Percentiles rank a stretch among this genome's conserved stretches.
These are phyloP conservation scores for Microtus ochrogaster DNA, from an alignment of 2,113 vertebrate species.

Conservation along the genomic window DNA sequence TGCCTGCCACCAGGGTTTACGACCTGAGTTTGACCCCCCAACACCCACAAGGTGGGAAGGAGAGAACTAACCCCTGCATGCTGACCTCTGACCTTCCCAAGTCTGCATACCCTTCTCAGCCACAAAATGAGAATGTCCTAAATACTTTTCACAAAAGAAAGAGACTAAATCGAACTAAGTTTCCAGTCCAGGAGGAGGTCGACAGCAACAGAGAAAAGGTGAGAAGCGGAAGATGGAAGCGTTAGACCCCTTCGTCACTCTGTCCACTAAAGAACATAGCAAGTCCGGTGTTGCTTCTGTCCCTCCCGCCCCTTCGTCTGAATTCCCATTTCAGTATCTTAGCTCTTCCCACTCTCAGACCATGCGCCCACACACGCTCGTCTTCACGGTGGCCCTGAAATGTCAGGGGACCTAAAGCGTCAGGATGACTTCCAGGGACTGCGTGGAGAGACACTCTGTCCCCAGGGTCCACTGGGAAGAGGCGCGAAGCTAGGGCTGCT, in stretches of 20 bases:
- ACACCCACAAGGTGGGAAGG: not conserved
- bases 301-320: not conserved
- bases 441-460: not conserved
- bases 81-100: not conserved
- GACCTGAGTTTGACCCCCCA: not conserved
- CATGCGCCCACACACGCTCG: fast-evolving
- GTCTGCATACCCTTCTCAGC: not conserved
- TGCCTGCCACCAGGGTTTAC: not conserved
- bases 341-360: not conserved
- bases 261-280: fast-evolving
- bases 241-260: not conserved
- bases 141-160: not conserved
- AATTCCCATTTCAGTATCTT: not conserved
- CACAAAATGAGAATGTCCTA: not conserved
- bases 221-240: not conserved
- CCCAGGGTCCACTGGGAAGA: fast-evolving
- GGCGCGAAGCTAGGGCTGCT: not conserved
- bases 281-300: not conserved
- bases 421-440: not conserved
- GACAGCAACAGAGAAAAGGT: not conserved
- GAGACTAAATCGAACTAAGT: not conserved
- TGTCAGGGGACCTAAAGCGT: not conserved
- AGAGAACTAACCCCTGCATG: not conserved
- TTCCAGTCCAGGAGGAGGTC: not conserved
- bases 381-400: not conserved